Evolutionary conservation across 2,797 vertebrate genomes (phyloP).

Genomic region (Miichthys miiuy): DNA sequence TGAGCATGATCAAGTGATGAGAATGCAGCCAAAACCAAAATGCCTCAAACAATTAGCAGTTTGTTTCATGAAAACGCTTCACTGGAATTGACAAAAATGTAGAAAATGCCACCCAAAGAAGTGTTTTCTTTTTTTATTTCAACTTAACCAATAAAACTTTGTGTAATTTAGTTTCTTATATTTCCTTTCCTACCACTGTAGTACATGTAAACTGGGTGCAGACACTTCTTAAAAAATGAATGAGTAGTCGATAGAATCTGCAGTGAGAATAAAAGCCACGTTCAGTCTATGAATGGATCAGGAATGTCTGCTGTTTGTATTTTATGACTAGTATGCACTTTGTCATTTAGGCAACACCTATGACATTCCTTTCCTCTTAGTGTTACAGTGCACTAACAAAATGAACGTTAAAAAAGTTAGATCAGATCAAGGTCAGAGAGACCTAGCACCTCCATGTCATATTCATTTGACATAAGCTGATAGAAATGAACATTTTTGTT

Average conservation of each 20-base stretch:
- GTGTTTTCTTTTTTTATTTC: background rate
- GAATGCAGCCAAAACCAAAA: background rate
- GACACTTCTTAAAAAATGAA: conserved; percentile 26
- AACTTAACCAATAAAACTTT: no score
- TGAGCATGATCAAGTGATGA: background rate
- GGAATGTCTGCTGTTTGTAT: background rate
- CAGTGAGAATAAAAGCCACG: conserved; percentile 19
- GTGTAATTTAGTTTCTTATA: background rate
- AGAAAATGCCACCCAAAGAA: background rate
- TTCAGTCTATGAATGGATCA: background rate
- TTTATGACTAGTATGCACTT: background rate
- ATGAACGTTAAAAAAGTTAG: background rate
- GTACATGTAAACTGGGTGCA: conserved; percentile 63
- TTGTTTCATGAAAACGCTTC: background rate
- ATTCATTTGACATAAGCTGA: background rate
- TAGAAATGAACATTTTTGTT: background rate
- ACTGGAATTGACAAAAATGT: background rate
- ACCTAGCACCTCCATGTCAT: background rate
- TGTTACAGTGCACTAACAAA: conserved; percentile 1
- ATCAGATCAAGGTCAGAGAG: conserved; percentile 4
- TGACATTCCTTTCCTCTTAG: background rate
- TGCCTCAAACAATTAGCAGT: background rate
- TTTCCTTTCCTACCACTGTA: conserved; percentile 24
- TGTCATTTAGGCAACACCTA: background rate
- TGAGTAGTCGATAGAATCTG: conserved; percentile 4